phyloP scores from a whole-genome alignment of 2,113 vertebrate species.

The Eurystomus gularis region DNA sequence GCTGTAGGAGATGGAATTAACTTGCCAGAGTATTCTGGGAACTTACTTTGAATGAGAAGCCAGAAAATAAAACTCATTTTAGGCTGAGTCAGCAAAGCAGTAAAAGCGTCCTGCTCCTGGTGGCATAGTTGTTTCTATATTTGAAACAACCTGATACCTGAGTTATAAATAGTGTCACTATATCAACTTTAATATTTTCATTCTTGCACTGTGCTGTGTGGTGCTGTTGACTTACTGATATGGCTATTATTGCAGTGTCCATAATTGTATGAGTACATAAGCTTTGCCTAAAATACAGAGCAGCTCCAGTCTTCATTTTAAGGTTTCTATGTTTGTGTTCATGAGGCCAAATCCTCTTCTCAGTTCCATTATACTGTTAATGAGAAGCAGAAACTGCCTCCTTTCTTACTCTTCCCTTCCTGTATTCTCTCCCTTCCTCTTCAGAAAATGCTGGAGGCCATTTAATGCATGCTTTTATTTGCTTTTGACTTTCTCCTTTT shows the following conservation, averaged over 20 bases:
- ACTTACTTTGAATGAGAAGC: background rate
- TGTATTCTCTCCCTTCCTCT: background rate
- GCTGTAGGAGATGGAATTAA: background rate
- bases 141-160: background rate
- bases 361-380: background rate
- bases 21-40: background rate
- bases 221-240: background rate
- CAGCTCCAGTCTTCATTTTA: background rate
- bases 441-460: background rate
- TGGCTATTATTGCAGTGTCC: background rate
- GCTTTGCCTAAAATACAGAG: background rate
- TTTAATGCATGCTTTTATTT: background rate
- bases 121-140: conserved; percentile 12
- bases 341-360: background rate
- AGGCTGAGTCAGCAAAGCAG: background rate
- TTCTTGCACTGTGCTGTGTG: background rate
- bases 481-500: background rate
- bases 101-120: background rate
- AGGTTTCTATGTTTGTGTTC: background rate
- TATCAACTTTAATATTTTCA: background rate
- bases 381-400: background rate
- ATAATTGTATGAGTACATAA: background rate
- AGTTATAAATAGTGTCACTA: background rate
- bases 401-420: background rate
- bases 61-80: background rate